Evolutionary conservation across 1,140 invertebrate genomes (phyloP), one percentile per base, ranked within the genome.

Genomic region (Scaptomyza montana): DNA sequence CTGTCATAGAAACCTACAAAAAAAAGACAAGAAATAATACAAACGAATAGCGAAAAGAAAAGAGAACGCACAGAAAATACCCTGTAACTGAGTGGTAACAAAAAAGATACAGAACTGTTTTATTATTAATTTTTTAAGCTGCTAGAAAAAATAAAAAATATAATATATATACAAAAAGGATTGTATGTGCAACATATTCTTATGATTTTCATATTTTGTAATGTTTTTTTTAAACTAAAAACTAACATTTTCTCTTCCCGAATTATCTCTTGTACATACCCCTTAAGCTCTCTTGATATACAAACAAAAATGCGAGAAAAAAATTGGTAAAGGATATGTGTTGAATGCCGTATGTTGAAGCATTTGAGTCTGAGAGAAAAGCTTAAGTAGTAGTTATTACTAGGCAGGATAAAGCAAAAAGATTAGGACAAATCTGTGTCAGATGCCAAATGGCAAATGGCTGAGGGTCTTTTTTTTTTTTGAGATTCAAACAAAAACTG

Each of bases 331-430:
- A 73, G 56, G 49, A 33, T 61, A 43, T 47, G 10, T 46, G 13
- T 36, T 7, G 45, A 43, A 36, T 33, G 41, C 33, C 7, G 16
- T 12, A 71, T 57, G 64, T 60, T 50, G 71, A 77, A 77, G 74
- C 63, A 57, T 45, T 19, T 43, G 33, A 63, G 57, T 46, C 43
- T 25, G 21, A 59, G 21, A 63, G 33, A 36, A 39, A 49, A 62
- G 57, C 51, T 49, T 64, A 70, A 67, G 71, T 56, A 78, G 74
- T 84, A 85, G 80, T 84, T 84, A 85, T 84, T 85, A 84, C 80
- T 85, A 85, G 73, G 77, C 77, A 60, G 80, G 80, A 74, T 78
- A 65, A 82, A 76, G 82, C 75, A 71, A 76, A 77, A 67, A 64
- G 82, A 85, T 82, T 82, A 87, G 62, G 33, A 71, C 65, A 78